A percentile compares a stretch with the other conserved stretches of the same genome.
Evolutionary conservation across 2,113 vertebrate genomes (phyloP).

Genomic region (Danio rerio): GRCz12tu NC_133183.1:30130001-30130500

Average conservation of each 20-base stretch:
- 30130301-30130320: constrained; percentile 50
- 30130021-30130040: constrained; percentile 3
- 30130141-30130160: constrained; percentile 18
- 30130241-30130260: constrained; percentile 40
- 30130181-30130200: constrained; percentile 40
- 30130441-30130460: constrained; percentile 25
- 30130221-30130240: constrained; percentile 40
- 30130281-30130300: constrained; percentile 38
- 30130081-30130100: constrained; percentile 8
- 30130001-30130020: constrained; percentile 8
- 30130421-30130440: constrained; percentile 16
- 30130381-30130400: constrained; percentile 52
- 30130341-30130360: constrained; percentile 50
- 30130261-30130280: constrained; percentile 39
- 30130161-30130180: constrained; percentile 19
- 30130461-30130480: constrained; percentile 4
- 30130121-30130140: constrained; percentile 16
- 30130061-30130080: constrained; percentile 6
- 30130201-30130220: background rate
- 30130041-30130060: constrained; percentile 3
- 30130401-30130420: background rate
- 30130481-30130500: constrained; percentile 30
- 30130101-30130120: constrained; percentile 9
- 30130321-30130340: constrained; percentile 32
- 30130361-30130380: constrained; percentile 40